These are phyloP conservation scores for Spatulosminthurus flaviceps DNA, from an alignment of 2,888 invertebrate species.

Conservation along the genomic window DNA sequence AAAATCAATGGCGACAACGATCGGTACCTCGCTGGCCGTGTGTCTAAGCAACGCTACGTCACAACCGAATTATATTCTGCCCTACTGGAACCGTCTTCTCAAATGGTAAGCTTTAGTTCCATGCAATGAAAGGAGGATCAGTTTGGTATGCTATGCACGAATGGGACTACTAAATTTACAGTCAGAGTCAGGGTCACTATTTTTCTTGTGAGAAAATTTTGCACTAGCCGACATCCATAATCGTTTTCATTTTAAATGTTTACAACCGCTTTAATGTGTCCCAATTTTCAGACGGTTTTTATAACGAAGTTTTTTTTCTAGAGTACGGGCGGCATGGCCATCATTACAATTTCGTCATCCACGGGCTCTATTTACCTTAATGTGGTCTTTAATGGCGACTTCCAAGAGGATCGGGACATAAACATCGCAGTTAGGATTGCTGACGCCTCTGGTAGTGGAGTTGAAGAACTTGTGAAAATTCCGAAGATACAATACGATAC, in stretches of 20 bases:
- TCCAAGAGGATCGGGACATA: constrained; percentile 66
- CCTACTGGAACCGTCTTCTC: constrained; percentile 74
- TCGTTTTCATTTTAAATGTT: too few species aligned
- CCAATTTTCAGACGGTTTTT: too few species aligned
- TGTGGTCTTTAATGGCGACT: constrained; percentile 83
- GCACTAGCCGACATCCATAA: too few species aligned
- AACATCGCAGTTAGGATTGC: constrained; percentile 60
- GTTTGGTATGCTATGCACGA: too few species aligned
- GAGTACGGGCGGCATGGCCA: constrained; percentile 83
- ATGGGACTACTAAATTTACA: too few species aligned
- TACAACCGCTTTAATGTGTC: too few species aligned
- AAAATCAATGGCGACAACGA: constrained; percentile 69
- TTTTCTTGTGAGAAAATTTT: too few species aligned
- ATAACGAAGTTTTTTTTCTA: constrained; percentile 47
- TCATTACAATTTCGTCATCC: constrained; percentile 79
- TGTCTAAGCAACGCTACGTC: constrained; percentile 67
- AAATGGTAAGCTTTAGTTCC: constrained; percentile 61
- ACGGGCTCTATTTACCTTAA: constrained; percentile 81
- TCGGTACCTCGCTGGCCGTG: constrained; percentile 65
- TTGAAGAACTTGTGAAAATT: constrained; percentile 62
- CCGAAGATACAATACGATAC: constrained; percentile 63
- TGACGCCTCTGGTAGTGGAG: constrained; percentile 60
- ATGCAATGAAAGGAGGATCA: too few species aligned
- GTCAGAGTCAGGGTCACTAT: too few species aligned
- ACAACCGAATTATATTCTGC: constrained; percentile 85